Evolutionary conservation across 1,140 invertebrate genomes (phyloP), one percentile per base, ranked within the genome.

Genomic region (Reticulitermes speratus): DNA sequence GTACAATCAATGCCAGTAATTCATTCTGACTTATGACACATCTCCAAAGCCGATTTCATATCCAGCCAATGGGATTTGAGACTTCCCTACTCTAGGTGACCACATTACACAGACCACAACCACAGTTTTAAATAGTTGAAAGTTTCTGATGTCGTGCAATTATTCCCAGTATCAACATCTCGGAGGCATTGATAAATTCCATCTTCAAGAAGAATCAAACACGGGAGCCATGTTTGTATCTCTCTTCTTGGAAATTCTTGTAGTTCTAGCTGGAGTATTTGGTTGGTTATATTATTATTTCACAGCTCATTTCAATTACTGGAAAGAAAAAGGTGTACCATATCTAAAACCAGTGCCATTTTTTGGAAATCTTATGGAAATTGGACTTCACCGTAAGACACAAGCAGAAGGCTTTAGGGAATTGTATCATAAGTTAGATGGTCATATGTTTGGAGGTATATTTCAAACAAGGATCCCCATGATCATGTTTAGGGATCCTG

Each of bases 371-470:
- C 88, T 89, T n/a, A 87, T 75, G 11, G 87, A 88, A 8, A 86
- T 81, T 0, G 85, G 45, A 44, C 52, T 86, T 21, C 44, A 45
- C 23, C 75, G 85, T 23, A 83, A 81, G 44, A 75, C 85, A 2
- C 44, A 82, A 82, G 69, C 38, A 7, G 75, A 82, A 30, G 85
- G 55, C 6, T 81, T 75, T 14, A 44, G 38, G 19, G 85, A 90
- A 88, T 32, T 12, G 0, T 84, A 90, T 88, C 89, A 90, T 6
- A 32, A 89, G 1, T 91, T 90, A 55, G 88, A 89, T 23, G 86
- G 90, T n/a, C 90, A 91, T 59, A 89, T 88, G 9, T 89, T 91
- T 86, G 85, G 92, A 19, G 93, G 93, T 7, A 88, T 92, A 32
- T 93, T 90, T 59, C 88, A 89, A 2, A 87, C 90, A 30, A 87